Evolutionary conservation across 2,113 vertebrate genomes (phyloP).

Genomic region (Coptodon bakossiorum): DNA sequence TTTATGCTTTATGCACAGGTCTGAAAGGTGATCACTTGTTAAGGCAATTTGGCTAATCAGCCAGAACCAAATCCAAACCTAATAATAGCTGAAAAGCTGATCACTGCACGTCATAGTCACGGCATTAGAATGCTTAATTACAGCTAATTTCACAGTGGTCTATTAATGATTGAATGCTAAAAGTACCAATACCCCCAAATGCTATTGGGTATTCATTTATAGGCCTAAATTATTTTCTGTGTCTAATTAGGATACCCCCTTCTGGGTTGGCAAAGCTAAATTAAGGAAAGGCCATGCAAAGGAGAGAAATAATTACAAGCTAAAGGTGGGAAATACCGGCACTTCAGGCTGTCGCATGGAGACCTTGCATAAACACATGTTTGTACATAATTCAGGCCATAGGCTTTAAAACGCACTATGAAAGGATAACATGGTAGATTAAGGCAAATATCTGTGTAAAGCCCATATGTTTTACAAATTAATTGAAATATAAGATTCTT

Average conservation of each 20-base stretch:
- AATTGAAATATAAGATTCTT: background rate
- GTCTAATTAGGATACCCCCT: conserved; percentile 48
- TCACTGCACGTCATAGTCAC: background rate
- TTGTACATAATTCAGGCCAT: background rate
- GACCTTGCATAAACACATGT: background rate
- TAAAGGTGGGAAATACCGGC: background rate
- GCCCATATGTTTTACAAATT: background rate
- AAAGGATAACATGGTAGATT: background rate
- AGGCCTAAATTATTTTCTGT: background rate
- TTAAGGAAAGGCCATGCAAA: background rate
- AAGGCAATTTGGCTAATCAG: background rate
- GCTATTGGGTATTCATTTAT: background rate
- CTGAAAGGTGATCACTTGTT: background rate
- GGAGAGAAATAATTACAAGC: background rate
- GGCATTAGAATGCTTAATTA: background rate
- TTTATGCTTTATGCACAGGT: background rate
- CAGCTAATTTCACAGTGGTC: conserved; percentile 17
- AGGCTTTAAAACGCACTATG: background rate
- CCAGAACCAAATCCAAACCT: background rate
- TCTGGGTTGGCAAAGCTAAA: background rate
- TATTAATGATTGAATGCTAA: conserved; percentile 3
- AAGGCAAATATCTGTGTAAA: background rate
- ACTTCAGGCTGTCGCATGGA: background rate
- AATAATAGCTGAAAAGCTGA: background rate
- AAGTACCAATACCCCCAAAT: conserved; percentile 9